A percentile compares a stretch with the other conserved stretches of the same genome.
Conservation (phyloP, 2,888 invertebrate species). For the Drosophila acutilabella region DNA sequence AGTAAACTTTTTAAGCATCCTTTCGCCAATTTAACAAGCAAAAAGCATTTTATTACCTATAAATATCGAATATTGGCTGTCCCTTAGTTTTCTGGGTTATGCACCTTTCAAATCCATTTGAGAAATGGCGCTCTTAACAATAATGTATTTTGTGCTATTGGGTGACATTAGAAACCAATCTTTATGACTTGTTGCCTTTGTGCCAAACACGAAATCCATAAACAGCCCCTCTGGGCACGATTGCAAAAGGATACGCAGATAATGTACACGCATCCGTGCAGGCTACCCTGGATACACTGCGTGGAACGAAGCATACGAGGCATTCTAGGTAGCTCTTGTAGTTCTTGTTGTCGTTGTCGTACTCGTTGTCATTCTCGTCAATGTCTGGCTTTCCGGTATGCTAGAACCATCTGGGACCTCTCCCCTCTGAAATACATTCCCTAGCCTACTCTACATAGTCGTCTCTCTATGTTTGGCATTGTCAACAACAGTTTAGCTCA, state of each 20-base stretch:
- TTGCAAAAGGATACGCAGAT: conserved; percentile 57
- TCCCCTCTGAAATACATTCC: background rate
- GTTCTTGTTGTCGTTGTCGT: conserved; percentile 14
- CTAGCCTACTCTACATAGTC: background rate
- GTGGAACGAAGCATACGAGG: conserved; percentile 21
- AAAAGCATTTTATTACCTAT: conserved; percentile 9
- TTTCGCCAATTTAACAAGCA: conserved; percentile 17
- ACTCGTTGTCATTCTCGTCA: conserved; percentile 18
- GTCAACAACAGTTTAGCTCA: conserved; percentile 80
- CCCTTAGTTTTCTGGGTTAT: conserved; percentile 15
- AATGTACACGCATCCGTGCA: conserved; percentile 37
- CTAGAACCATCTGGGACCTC: conserved; percentile 56
- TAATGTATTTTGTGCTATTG: conserved; percentile 57
- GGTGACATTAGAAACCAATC: conserved; percentile 69
- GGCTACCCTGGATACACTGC: conserved; percentile 22
- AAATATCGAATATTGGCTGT: conserved; percentile 27
- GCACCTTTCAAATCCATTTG: conserved; percentile 14
- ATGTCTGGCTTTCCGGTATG: conserved; percentile 71
- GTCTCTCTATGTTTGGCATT: conserved; percentile 47
- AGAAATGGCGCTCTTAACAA: conserved; percentile 21
- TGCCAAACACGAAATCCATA: conserved; percentile 74
- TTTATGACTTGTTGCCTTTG: conserved; percentile 75
- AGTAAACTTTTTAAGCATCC: background rate
- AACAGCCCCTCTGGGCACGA: conserved; percentile 62
- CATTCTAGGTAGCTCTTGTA: conserved; percentile 41